phyloP scores from a whole-genome alignment of 2,888 invertebrate genomes.

The Agrochola litura region DNA sequence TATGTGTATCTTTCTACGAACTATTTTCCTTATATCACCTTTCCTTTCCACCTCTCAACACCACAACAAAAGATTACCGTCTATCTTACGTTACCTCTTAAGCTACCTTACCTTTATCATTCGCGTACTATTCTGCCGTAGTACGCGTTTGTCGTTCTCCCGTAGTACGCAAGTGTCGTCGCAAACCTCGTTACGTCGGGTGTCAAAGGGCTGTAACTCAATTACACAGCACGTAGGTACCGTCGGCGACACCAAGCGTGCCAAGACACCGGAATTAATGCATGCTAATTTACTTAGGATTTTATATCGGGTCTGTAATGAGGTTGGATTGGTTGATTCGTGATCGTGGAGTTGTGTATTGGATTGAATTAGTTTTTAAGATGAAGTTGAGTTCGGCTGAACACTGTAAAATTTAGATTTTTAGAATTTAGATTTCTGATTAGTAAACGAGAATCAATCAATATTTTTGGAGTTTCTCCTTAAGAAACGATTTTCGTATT shows the following conservation, averaged over 20 bases:
- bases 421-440: too few relatives aligned
- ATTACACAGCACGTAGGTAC: slow-evolving; percentile 84
- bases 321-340: slow-evolving; percentile 18
- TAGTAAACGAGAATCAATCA: too few relatives aligned
- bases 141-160: slow-evolving; percentile 66
- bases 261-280: slow-evolving; percentile 71
- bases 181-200: slow-evolving; percentile 88
- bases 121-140: slow-evolving; percentile 32
- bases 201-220: slow-evolving; percentile 89
- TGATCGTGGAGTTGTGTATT: background rate
- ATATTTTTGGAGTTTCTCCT: too few relatives aligned
- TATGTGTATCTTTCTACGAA: background rate
- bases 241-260: slow-evolving; percentile 63
- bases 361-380: background rate
- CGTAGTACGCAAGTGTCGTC: slow-evolving; percentile 77
- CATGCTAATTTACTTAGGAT: slow-evolving; percentile 70
- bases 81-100: slow-evolving; percentile 41
- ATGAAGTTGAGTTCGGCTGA: too few relatives aligned
- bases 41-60: background rate
- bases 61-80: slow-evolving; percentile 33
- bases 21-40: background rate
- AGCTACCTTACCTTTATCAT: slow-evolving; percentile 35
- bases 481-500: too few relatives aligned
- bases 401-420: too few relatives aligned
- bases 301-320: slow-evolving; percentile 59